Conservation (phyloP, 2,113 vertebrate genomes). For the Fregata magnificens region DNA sequence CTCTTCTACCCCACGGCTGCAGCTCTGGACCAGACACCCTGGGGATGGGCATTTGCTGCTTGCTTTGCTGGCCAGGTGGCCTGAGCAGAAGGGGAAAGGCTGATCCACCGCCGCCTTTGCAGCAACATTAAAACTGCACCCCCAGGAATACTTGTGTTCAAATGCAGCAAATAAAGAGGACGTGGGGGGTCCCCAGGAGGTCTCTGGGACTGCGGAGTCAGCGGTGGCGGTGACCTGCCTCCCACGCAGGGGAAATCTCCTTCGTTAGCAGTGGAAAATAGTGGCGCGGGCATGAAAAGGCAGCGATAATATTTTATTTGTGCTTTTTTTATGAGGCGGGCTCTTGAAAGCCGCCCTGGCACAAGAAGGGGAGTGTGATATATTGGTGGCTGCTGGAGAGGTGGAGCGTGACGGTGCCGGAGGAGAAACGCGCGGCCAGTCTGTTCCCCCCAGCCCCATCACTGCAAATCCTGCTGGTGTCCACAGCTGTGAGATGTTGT, state of each 20-base stretch:
- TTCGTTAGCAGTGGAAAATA: not conserved
- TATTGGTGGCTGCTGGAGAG: not conserved
- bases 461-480: not conserved
- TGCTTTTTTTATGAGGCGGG: not conserved
- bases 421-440: not conserved
- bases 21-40: not conserved
- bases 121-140: not conserved
- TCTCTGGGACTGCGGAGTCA: not conserved
- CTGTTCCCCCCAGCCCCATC: rapidly evolving
- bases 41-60: not conserved
- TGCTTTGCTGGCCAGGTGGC: not conserved
- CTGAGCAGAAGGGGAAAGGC: not conserved
- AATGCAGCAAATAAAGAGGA: not conserved
- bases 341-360: not conserved
- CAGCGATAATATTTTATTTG: not conserved
- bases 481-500: not conserved
- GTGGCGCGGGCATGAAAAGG: not conserved
- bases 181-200: not conserved
- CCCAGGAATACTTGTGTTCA: not conserved
- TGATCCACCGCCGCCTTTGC: not conserved
- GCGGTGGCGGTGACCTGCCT: not conserved
- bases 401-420: not conserved
- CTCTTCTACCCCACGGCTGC: not conserved
- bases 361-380: not conserved
- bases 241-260: not conserved